phyloP scores from a whole-genome alignment of 2,113 vertebrate genomes.

The Erythrocercus mccallii region DNA sequence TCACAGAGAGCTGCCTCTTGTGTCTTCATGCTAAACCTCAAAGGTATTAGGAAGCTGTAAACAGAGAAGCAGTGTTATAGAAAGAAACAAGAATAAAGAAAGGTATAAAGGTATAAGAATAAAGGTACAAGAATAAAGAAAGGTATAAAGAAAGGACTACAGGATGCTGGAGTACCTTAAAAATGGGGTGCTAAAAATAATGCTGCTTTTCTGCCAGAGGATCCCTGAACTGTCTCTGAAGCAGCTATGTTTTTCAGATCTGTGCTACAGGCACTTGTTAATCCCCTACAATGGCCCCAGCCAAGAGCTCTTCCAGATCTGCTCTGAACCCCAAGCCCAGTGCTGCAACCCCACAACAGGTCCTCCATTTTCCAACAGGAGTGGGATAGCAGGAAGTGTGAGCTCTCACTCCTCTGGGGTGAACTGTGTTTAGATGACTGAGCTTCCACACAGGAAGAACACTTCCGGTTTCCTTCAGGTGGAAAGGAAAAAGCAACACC shows the following conservation, averaged over 20 bases:
- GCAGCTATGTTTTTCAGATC: neutral
- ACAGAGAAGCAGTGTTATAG: neutral
- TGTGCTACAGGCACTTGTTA: neutral
- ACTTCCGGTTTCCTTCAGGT: neutral
- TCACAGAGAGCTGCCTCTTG: neutral
- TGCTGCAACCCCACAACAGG: neutral
- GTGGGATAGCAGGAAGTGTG: fast-evolving
- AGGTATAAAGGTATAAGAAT: too few relatives aligned
- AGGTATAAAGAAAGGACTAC: neutral
- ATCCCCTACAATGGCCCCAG: fast-evolving
- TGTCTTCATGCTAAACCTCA: neutral
- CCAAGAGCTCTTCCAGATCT: neutral
- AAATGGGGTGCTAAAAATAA: neutral
- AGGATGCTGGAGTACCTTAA: neutral
- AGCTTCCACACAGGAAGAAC: neutral
- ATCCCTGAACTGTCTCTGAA: neutral
- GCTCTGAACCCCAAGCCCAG: fast-evolving
- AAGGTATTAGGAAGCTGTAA: neutral
- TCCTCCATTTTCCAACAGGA: neutral
- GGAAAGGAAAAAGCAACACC: neutral
- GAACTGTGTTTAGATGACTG: neutral
- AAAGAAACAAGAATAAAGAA: neutral
- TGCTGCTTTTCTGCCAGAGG: neutral
- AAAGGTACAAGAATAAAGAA: too few relatives aligned
- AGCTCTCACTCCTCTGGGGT: neutral